These are phyloP conservation scores for Sebastes miniatus DNA, from an alignment of 2,797 vertebrate genomes.

Conservation along the genomic window DNA sequence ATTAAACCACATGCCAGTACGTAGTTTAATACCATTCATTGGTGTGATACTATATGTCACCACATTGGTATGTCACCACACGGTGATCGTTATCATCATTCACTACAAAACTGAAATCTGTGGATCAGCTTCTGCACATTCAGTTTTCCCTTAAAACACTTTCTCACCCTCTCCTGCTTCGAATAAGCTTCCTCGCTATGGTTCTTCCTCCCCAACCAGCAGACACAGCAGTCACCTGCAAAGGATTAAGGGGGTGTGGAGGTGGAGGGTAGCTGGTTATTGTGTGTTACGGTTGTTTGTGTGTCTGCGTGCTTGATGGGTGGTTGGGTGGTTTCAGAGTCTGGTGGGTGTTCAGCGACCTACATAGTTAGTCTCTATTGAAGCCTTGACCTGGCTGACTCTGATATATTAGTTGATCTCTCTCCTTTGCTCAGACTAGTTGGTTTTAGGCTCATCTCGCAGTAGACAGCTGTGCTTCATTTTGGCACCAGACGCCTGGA, in stretches of 20 bases:
- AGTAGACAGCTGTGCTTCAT: neutral
- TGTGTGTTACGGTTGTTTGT: constrained; percentile 50
- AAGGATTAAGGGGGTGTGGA: constrained; percentile 66
- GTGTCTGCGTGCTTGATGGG: constrained; percentile 10
- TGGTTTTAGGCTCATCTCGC: neutral
- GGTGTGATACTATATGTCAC: neutral
- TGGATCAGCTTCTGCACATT: neutral
- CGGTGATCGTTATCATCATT: neutral
- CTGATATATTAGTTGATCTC: neutral
- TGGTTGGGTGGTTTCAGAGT: constrained; percentile 21
- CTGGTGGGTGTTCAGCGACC: constrained; percentile 39
- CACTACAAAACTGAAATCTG: neutral
- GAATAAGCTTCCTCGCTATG: constrained; percentile 1
- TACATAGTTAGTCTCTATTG: constrained; percentile 21
- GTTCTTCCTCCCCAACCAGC: constrained; percentile 25
- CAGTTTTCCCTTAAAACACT: constrained; percentile 2
- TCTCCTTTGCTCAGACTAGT: neutral
- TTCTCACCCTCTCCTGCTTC: constrained; percentile 26
- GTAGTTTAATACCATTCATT: neutral
- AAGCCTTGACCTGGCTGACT: constrained; percentile 21
- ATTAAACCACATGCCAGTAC: neutral
- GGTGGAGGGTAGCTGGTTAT: constrained; percentile 40
- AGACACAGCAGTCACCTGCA: constrained; percentile 73
- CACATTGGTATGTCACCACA: neutral
- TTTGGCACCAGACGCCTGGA: neutral